Conservation (phyloP, 1,140 invertebrate genomes). For the Melitaea cinxia region DNA sequence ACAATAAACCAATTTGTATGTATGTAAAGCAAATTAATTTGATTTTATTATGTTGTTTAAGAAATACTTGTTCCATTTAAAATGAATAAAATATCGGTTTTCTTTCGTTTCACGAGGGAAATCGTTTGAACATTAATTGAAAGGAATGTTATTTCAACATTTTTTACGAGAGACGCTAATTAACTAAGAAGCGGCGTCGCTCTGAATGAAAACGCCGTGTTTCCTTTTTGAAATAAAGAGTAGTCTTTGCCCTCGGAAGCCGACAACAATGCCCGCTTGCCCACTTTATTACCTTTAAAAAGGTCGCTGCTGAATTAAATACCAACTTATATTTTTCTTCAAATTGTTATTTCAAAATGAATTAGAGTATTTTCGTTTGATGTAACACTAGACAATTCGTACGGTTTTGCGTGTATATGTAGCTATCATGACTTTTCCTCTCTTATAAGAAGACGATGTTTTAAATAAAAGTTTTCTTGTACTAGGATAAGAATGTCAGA, state of each 20-base stretch:
- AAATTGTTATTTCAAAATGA: neutral
- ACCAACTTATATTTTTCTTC: neutral
- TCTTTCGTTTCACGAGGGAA: neutral
- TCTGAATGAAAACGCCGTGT: constrained; percentile 1
- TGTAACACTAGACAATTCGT: neutral
- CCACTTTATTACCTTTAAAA: constrained; percentile 3
- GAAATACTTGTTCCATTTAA: neutral
- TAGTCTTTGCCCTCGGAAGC: constrained; percentile 6
- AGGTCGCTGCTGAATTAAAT: constrained; percentile 1
- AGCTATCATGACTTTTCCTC: too few species aligned
- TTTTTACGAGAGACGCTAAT: constrained; percentile 3
- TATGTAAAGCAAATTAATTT: too few species aligned
- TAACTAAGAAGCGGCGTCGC: constrained; percentile 8
- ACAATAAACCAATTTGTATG: too few species aligned
- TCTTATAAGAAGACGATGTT: too few species aligned
- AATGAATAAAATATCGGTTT: neutral
- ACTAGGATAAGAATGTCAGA: too few species aligned
- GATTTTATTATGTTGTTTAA: too few species aligned
- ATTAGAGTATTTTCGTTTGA: neutral
- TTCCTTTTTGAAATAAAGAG: neutral
- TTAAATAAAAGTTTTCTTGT: too few species aligned
- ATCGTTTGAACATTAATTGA: neutral
- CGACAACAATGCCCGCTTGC: constrained; percentile 5
- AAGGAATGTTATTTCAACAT: constrained; percentile 5
- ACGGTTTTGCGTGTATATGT: too few species aligned